Evolutionary conservation across 2,888 invertebrate species (phyloP).

Genomic region (Idaea straminata): DNA sequence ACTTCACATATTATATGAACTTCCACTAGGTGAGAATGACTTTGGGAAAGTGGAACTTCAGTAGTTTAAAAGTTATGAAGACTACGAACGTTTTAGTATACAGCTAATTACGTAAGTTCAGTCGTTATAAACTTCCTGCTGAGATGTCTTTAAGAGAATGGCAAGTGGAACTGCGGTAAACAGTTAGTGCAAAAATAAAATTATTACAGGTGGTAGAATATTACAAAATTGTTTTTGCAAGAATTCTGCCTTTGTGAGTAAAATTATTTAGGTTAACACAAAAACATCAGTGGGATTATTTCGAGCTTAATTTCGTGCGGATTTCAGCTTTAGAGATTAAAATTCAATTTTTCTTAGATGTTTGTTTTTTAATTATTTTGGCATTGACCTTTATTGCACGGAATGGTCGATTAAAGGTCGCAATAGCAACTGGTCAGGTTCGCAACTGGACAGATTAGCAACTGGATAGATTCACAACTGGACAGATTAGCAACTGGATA

Average conservation of each 20-base stretch:
- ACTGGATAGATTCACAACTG: too few relatives aligned
- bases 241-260: neutral
- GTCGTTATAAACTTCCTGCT: neutral
- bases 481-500: too few relatives aligned
- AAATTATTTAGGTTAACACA: neutral
- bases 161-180: too few relatives aligned
- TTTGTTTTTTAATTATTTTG: too few relatives aligned
- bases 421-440: too few relatives aligned
- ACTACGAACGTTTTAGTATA: neutral
- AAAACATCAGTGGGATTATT: neutral
- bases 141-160: neutral
- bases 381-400: too few relatives aligned
- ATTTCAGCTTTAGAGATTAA: neutral
- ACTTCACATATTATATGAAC: neutral
- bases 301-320: neutral
- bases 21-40: neutral
- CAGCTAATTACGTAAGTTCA: neutral
- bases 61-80: neutral
- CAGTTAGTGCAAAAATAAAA: too few relatives aligned
- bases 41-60: neutral
- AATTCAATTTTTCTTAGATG: too few relatives aligned
- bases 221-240: neutral
- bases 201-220: too few relatives aligned
- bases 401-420: too few relatives aligned
- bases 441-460: too few relatives aligned